These are phyloP conservation scores for Myotis yumanensis DNA, from an alignment of 2,113 vertebrate species.

Conservation along the genomic window DNA sequence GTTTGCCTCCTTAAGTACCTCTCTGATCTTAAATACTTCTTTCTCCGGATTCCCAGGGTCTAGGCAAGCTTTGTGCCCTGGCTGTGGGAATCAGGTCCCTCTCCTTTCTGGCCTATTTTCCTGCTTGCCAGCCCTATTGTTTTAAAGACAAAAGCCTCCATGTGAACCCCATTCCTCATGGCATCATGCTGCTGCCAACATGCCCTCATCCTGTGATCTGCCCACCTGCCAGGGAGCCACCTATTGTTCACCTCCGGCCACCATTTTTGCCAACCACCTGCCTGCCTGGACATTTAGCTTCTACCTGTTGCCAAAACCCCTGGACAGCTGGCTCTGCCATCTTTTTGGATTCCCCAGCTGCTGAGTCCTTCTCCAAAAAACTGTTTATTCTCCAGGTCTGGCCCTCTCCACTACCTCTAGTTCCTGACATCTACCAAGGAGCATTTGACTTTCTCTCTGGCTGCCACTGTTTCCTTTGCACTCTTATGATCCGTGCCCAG, in stretches of 20 bases:
- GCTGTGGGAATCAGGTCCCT: not conserved
- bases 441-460: slow-evolving; percentile 5
- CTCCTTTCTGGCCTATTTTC: not conserved
- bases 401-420: not conserved
- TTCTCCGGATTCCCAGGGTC: not conserved
- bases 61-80: not conserved
- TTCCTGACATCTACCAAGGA: not conserved
- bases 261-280: slow-evolving; percentile 37
- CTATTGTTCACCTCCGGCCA: not conserved
- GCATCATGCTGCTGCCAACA: not conserved
- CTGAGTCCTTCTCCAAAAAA: slow-evolving; percentile 30
- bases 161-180: not conserved
- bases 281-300: slow-evolving; percentile 10
- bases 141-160: slow-evolving; percentile 43
- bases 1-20: not conserved
- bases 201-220: not conserved
- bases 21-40: not conserved
- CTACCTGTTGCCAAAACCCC: slow-evolving; percentile 16
- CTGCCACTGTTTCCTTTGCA: not conserved
- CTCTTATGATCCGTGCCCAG: not conserved
- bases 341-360: slow-evolving; percentile 22
- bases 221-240: not conserved
- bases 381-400: slow-evolving; percentile 2
- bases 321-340: not conserved
- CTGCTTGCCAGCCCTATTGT: not conserved